These are phyloP conservation scores for Halictus rubicundus DNA, from an alignment of 1,140 invertebrate genomes.

Conservation along the genomic window DNA sequence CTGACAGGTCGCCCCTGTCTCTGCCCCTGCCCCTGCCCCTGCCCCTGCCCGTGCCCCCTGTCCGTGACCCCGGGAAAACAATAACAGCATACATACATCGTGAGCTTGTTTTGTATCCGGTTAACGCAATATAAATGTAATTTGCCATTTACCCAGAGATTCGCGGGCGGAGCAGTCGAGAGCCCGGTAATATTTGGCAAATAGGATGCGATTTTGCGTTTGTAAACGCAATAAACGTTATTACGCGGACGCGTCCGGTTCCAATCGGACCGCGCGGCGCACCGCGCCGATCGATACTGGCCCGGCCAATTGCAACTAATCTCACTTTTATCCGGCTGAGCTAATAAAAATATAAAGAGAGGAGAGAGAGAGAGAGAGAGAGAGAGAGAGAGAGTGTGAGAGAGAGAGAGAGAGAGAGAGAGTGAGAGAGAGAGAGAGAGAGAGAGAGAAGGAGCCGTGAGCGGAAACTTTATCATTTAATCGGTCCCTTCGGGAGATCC, in stretches of 20 bases:
- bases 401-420: too few species aligned
- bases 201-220: neutral
- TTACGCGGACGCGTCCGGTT: neutral
- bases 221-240: constrained; percentile 18
- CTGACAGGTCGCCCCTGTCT: too few species aligned
- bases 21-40: too few species aligned
- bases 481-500: neutral
- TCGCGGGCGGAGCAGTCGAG: neutral
- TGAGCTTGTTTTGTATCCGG: neutral
- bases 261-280: neutral
- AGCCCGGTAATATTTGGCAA: neutral
- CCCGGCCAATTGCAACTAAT: neutral
- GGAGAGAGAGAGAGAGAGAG: too few species aligned
- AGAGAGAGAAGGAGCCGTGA: too few species aligned
- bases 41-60: neutral
- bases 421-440: neutral
- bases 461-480: constrained; percentile 15
- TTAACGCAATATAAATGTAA: constrained; percentile 33
- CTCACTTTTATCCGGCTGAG: neutral
- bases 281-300: neutral
- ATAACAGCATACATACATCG: constrained; percentile 2
- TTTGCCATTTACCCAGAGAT: constrained; percentile 10
- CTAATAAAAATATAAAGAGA: neutral
- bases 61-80: neutral
- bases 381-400: too few species aligned